Percentiles rank a stretch among this genome's conserved stretches.
phyloP scores from a whole-genome alignment of 2,888 invertebrate species.

The Cordylochernes scorpioides region DNA sequence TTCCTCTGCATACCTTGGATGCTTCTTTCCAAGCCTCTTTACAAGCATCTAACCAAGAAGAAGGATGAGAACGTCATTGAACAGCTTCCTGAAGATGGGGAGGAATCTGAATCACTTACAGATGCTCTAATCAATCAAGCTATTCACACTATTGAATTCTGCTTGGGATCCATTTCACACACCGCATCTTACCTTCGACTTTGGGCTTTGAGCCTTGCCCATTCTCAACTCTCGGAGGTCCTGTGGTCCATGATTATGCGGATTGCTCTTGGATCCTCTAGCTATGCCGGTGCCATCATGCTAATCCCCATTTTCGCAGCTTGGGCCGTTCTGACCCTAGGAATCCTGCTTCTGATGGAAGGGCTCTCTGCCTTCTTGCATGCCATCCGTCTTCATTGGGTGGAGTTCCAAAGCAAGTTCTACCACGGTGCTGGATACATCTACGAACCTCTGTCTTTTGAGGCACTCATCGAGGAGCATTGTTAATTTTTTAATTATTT shows the following conservation, averaged over 20 bases:
- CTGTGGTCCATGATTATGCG: slow-evolving; percentile 53
- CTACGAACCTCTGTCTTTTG: slow-evolving; percentile 81
- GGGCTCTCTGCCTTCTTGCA: slow-evolving; percentile 95
- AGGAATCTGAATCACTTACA: slow-evolving; percentile 40
- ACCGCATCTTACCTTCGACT: slow-evolving; percentile 93
- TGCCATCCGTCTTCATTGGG: slow-evolving; percentile 91
- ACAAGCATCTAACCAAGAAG: too few species aligned
- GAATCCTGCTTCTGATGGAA: slow-evolving; percentile 93
- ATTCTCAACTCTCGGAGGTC: slow-evolving; percentile 75
- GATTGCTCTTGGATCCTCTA: slow-evolving; percentile 37
- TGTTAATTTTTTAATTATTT: too few species aligned
- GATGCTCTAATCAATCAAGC: slow-evolving; percentile 67
- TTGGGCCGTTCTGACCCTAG: slow-evolving; percentile 75
- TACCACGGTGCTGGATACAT: slow-evolving; percentile 67
- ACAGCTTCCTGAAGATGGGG: slow-evolving; percentile 27
- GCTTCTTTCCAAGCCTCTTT: slow-evolving; percentile 83
- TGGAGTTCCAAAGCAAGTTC: slow-evolving; percentile 96
- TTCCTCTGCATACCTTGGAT: slow-evolving; percentile 70
- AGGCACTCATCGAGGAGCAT: too few species aligned
- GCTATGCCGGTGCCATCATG: slow-evolving; percentile 47
- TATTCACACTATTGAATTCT: slow-evolving; percentile 95
- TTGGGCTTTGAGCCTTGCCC: slow-evolving; percentile 92
- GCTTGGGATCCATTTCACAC: slow-evolving; percentile 87
- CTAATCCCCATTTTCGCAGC: slow-evolving; percentile 64
- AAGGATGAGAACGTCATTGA: too few species aligned